phyloP scores from a whole-genome alignment of 2,797 vertebrate species.

The Neoniphon sammara region DNA sequence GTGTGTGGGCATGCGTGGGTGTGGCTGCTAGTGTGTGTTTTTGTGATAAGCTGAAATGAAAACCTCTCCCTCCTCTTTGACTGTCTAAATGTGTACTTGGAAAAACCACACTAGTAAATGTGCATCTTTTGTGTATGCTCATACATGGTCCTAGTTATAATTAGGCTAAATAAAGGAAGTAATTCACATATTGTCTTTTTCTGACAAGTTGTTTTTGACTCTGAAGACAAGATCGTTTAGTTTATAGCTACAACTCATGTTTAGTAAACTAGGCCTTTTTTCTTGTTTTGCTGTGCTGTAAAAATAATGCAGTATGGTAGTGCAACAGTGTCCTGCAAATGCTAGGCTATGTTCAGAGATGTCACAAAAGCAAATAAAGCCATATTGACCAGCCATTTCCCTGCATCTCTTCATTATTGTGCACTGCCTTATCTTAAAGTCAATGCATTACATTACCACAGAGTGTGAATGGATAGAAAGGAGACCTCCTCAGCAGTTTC shows the following conservation, averaged over 20 bases:
- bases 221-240: background rate
- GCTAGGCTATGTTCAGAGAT: conserved; percentile 4
- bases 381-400: background rate
- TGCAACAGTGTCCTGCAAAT: conserved; percentile 3
- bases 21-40: conserved; percentile 19
- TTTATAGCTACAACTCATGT: background rate
- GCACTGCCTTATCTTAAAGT: too few relatives aligned
- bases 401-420: too few relatives aligned
- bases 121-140: conserved; percentile 30
- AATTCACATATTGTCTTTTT: conserved; percentile 1
- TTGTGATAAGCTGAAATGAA: conserved; percentile 29
- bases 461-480: background rate
- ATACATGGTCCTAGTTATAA: background rate
- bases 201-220: background rate
- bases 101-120: conserved; percentile 18
- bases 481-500: too few relatives aligned
- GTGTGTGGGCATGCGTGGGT: conserved; percentile 30
- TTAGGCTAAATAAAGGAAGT: background rate
- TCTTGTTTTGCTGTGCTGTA: conserved; percentile 4
- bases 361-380: background rate
- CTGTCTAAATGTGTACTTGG: conserved; percentile 38
- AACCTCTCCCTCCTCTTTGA: conserved; percentile 2
- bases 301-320: background rate
- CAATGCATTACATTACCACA: too few relatives aligned
- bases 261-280: background rate